These are phyloP conservation scores for Aldabrachelys gigantea DNA, from an alignment of 2,113 vertebrate species.

Conservation along the genomic window DNA sequence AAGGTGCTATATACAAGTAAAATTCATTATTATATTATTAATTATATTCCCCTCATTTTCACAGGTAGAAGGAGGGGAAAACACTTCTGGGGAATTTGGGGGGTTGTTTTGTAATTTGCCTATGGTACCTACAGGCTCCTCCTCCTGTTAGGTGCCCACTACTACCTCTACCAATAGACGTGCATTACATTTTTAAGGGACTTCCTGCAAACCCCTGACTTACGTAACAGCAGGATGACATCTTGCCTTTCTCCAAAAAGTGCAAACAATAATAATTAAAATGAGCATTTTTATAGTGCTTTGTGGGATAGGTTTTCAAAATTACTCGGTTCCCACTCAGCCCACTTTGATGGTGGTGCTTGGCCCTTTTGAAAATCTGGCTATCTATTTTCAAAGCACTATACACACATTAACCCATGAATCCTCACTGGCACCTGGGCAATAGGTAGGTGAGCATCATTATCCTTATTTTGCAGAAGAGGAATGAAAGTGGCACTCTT, in stretches of 20 bases:
- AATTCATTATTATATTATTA: background rate
- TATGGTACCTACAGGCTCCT: background rate
- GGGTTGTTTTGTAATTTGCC: background rate
- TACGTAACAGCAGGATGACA: background rate
- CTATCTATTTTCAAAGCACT: background rate
- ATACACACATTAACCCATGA: fast-evolving
- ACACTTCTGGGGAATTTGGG: background rate
- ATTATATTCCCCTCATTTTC: fast-evolving
- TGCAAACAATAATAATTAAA: background rate
- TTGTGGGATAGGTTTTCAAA: background rate
- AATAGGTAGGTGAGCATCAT: background rate
- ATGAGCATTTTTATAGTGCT: background rate
- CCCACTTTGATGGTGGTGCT: background rate
- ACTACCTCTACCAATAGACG: background rate
- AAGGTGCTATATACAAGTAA: background rate
- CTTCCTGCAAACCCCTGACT: background rate
- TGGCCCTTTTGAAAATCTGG: background rate
- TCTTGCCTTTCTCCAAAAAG: background rate
- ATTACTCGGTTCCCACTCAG: background rate
- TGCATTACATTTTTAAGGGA: background rate
- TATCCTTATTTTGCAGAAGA: background rate
- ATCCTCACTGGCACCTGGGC: background rate
- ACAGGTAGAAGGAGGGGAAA: background rate
- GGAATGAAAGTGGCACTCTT: background rate
- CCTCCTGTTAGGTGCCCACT: background rate